Evolutionary conservation across 2,113 vertebrate genomes (phyloP), one percentile per base, ranked within the genome.

Genomic region (Sphaerodactylus townsendi): DNA sequence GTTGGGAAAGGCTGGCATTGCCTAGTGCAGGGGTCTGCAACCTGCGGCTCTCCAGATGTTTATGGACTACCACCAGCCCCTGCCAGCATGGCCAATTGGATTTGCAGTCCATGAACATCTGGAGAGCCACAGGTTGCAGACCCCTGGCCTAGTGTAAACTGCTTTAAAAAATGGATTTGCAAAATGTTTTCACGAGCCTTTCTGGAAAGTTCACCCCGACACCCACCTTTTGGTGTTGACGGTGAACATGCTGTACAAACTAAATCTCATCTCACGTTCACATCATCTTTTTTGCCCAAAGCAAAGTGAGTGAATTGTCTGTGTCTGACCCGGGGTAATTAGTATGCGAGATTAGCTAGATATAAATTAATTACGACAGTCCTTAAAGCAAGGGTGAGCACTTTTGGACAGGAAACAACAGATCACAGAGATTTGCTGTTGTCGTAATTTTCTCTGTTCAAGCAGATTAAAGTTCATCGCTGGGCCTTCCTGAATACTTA

Each of bases 321-420:
- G 77, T 90, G 0, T 94, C 88, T 95, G 93, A 93, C 91, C 94
- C 86, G 64, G 70, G 86, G 76, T 90, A 94, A 94, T 94, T 91
- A 94, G 87, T 87, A 81, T 83, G 76, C 85, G 88, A 76, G 90
- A 92, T 87, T 83, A 93, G 90, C 89, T 94, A 90, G 86, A 81
- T 85, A 91, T 87, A 91, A 93, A 94, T 94, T 93, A 95, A 89
- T 90, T 94, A 94, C 77, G 89, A 95, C 93, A 95, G 88, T 85
- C 87, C 87, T 28, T 33, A 91, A 95, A 9, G 46, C 91, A 90
- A 94, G 89, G 87, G 77, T 90, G 88, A 95, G 59, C 85, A 87
- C 80, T 88, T 83, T 89, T 85, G 87, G 89, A 69, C 82, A 90
- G 82, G 88, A 92, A 80, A 86, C 84, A 91, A 83, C 88, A 91